Base-by-base conservation (phyloP, 2,113 vertebrate species). In the Gambusia affinis region DNA sequence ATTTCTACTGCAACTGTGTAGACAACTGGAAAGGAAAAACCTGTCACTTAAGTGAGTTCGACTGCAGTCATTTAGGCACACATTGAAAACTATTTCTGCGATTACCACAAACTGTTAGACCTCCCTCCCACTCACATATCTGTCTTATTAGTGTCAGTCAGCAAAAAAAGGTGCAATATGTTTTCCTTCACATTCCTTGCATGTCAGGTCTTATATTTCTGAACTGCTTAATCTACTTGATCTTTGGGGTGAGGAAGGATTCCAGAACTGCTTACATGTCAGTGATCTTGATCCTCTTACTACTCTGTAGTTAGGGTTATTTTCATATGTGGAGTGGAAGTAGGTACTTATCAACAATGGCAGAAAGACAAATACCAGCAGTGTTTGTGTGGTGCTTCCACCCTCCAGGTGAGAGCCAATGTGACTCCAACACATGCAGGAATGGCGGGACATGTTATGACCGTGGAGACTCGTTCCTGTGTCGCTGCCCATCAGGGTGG, bases 11-110 rank as follows among this genome's bases (percentile, higher is more conserved):
- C 64, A 93, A 93, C 24, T 99, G 97, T 27, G 92, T 94, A 1
- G 95, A 96, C 68, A 95, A 92, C 86, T 99, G 97, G 97, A 99
- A 99, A 89, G 97, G 97, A 70, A 98, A 98, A 91, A 97, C 95
- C 51, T 99, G 97, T 91, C 96, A 96, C 86, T 98, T 97, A 7
- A 95, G 97, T 81, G n/a, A 76, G 80, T 69, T 4, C 0, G 60
- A 70, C 8, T 27, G 8, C 30, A 31, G 1, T 4, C 2, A 31
- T 33, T 11, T 8, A 31, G 12, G 28, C 15, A 30, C 11, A 47
- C 17, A 0, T 47, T 47, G 44, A 47, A 47, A 17, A 19, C 14
- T 19, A 47, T 22, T 47, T 47, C 17, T 47, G 44, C 4, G 17
- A 47, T 47, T 47, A 47, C 4, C 14, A 47, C 44, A 47, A 47